These are phyloP conservation scores for Taenioides sp. DNA, from an alignment of 2,797 vertebrate genomes.

Conservation along the genomic window DNA sequence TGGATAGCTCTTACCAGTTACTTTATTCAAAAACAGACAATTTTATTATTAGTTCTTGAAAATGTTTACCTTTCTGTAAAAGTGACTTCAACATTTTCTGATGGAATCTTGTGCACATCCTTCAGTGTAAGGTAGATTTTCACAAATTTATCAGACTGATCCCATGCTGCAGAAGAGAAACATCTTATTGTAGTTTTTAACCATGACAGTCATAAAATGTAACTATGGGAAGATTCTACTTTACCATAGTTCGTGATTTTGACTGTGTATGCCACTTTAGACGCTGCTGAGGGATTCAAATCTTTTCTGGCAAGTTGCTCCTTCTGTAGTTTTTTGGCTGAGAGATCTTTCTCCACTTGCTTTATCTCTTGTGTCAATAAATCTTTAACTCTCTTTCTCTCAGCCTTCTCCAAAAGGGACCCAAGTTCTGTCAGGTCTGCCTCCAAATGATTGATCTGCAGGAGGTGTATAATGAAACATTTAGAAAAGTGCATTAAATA, in stretches of 20 bases:
- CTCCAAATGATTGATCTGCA: conserved; percentile 82
- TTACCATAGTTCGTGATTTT: conserved; percentile 96
- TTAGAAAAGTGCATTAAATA: background rate
- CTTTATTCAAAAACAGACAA: background rate
- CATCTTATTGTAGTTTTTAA: background rate
- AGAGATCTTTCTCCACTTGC: conserved; percentile 87
- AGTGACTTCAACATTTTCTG: conserved; percentile 87
- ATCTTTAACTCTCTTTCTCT: conserved; percentile 84
- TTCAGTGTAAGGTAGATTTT: conserved; percentile 94
- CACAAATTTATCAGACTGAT: conserved; percentile 96
- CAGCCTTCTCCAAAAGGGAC: conserved; percentile 78
- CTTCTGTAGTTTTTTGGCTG: conserved; percentile 78
- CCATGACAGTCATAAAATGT: background rate
- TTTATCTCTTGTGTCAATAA: conserved; percentile 83
- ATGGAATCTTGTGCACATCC: conserved; percentile 87
- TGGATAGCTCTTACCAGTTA: background rate
- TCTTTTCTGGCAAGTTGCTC: conserved; percentile 76
- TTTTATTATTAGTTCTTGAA: background rate
- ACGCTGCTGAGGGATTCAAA: conserved; percentile 42
- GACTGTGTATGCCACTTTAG: conserved; percentile 84
- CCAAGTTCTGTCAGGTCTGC: conserved; percentile 88
- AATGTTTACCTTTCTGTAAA: conserved; percentile 89
- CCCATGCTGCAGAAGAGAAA: conserved; percentile 84
- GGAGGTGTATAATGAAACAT: background rate
- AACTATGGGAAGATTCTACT: background rate